Conservation (phyloP, 2,888 invertebrate species). For the Sylvicola cinctus region DNA sequence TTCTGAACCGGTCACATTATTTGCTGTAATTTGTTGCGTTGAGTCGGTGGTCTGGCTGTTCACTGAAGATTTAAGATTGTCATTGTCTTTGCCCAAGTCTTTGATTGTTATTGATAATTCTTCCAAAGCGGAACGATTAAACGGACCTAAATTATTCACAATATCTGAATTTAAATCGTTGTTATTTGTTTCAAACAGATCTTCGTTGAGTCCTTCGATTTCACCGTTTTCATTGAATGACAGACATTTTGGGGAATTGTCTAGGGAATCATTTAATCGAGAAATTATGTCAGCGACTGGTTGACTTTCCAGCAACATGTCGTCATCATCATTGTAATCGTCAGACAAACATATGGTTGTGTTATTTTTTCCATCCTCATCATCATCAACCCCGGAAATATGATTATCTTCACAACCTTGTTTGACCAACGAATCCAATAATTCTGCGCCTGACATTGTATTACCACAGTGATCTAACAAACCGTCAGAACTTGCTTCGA, state of each 20-base stretch:
- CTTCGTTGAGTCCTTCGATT: slow-evolving; percentile 21
- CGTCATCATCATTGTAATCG: slow-evolving; percentile 30
- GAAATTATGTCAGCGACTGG: slow-evolving; percentile 39
- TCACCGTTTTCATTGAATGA: slow-evolving; percentile 24
- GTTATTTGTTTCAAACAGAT: slow-evolving; percentile 17
- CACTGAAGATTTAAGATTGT: slow-evolving; percentile 8
- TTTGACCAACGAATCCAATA: slow-evolving; percentile 37
- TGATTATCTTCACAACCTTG: slow-evolving; percentile 40
- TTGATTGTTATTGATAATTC: slow-evolving; percentile 27
- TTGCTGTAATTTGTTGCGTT: slow-evolving; percentile 14
- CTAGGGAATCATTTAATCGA: slow-evolving; percentile 37
- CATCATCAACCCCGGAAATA: slow-evolving; percentile 14
- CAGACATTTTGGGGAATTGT: slow-evolving; percentile 17
- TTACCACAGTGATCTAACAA: slow-evolving; percentile 18
- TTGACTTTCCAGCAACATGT: slow-evolving; percentile 27
- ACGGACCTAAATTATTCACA: slow-evolving; percentile 3
- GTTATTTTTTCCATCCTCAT: slow-evolving; percentile 4
- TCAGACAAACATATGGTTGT: slow-evolving; percentile 11
- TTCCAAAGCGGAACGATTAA: slow-evolving; percentile 14
- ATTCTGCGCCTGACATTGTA: slow-evolving; percentile 24
- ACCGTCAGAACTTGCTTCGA: slow-evolving; percentile 3
- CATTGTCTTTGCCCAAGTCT: slow-evolving; percentile 26
- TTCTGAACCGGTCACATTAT: slow-evolving; percentile 5
- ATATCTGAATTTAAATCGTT: slow-evolving; percentile 6
- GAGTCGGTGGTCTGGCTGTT: slow-evolving; percentile 13